These are phyloP conservation scores for Gila orcuttii DNA, from an alignment of 2,113 vertebrate genomes.

Conservation along the genomic window DNA sequence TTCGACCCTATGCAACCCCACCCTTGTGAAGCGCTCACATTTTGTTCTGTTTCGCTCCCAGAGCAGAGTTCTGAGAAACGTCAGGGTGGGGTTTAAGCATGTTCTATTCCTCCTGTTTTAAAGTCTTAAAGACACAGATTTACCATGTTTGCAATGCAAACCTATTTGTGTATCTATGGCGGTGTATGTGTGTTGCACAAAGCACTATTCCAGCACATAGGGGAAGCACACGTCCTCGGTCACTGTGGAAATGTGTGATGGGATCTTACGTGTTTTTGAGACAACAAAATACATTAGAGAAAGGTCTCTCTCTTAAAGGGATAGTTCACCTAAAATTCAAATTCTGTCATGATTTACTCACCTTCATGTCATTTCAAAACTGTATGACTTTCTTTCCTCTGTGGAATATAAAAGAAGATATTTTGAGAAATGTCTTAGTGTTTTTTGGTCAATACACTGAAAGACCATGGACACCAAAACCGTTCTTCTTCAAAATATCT, in stretches of 20 bases:
- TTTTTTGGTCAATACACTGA: neutral
- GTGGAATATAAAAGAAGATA: neutral
- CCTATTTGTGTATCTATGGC: neutral
- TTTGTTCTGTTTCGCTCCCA: slow-evolving; percentile 47
- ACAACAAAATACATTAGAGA: neutral
- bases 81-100: slow-evolving; percentile 39
- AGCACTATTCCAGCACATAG: neutral
- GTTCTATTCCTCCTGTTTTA: slow-evolving; percentile 19
- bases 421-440: neutral
- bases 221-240: neutral
- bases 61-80: slow-evolving; percentile 44
- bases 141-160: slow-evolving; percentile 38
- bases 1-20: slow-evolving; percentile 38
- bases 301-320: neutral
- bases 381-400: neutral
- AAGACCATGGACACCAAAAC: neutral
- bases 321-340: neutral
- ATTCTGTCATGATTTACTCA: neutral
- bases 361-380: neutral
- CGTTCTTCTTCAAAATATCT: neutral
- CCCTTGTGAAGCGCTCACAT: slow-evolving; percentile 41
- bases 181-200: neutral
- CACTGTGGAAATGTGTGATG: neutral
- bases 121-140: slow-evolving; percentile 21
- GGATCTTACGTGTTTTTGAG: slow-evolving; percentile 1